Evolutionary conservation across 2,888 invertebrate genomes (phyloP), one percentile per base, ranked within the genome.

Genomic region (Synergus laeviventris): DNA sequence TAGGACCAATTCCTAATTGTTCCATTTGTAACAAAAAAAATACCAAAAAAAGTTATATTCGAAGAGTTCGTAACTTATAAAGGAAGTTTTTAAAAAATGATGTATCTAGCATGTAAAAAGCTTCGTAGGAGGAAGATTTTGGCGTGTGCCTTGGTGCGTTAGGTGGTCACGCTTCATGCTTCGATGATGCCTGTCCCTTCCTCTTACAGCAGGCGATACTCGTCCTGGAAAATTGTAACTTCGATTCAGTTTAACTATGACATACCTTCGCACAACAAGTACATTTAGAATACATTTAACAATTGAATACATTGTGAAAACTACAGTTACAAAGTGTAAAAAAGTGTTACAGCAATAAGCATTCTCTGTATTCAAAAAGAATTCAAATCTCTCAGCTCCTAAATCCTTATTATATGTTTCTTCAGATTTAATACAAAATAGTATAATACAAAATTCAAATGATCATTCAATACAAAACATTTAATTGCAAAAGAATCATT

Each of bases 141-240:
- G 89, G 89, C 89, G 88, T 88, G 89, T 87, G 89, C 88, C 86
- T 84, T 84, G 86, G 84, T 87, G 86, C 82, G 87, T 85, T 86
- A 85, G 86, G 80, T 83, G 84, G 90, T 90, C 86, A 90, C 86
- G 90, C 89, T 91, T 91, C 87, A 91, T 84, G 91, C 91, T 86
- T 87, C 85, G 89, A 78, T 84, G 90, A 85, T 84, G 90, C 90
- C 90, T 86, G 89, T 90, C 90, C 90, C 91, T 90, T 90, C 90
- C 88, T 88, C 86, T 86, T 86, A 85, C 85, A 82, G 78, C 81
- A 82, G 82, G 80, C 81, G 81, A 84, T 84, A 83, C 81, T 85
- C 86, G 84, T 86, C 84, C 86, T 84, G 84, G 84, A 86, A 87
- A 86, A 85, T 79, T 81, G 81, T 86, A 85, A 84, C 84, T 84